A percentile compares a stretch with the other conserved stretches of the same genome.
phyloP scores from a whole-genome alignment of 2,888 invertebrate genomes.

The Molanna angustata region DNA sequence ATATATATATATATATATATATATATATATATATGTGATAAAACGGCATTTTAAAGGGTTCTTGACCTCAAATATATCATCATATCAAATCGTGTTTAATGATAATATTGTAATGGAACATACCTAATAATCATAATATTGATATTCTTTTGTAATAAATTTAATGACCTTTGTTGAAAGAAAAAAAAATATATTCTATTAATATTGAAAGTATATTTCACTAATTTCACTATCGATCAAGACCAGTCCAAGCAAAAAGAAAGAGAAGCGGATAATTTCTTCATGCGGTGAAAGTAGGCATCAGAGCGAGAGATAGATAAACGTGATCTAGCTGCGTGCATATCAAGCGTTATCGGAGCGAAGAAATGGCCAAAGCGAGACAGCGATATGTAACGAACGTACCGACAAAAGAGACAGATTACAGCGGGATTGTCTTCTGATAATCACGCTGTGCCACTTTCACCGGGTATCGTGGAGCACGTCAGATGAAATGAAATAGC shows the following conservation, averaged over 20 bases:
- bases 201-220: conserved; percentile 28
- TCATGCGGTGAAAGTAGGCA: conserved; percentile 23
- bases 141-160: too few species aligned
- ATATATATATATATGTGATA: too few species aligned
- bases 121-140: too few species aligned
- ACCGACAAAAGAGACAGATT: conserved; percentile 10
- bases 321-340: too few species aligned
- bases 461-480: conserved; percentile 14
- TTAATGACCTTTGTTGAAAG: too few species aligned
- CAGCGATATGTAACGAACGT: conserved; percentile 1
- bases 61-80: too few species aligned
- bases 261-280: conserved; percentile 19
- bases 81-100: too few species aligned
- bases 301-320: conserved; percentile 17
- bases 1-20: too few species aligned
- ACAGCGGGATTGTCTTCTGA: conserved; percentile 11
- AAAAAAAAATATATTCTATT: too few species aligned
- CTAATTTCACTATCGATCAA: conserved; percentile 29
- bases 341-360: conserved; percentile 1
- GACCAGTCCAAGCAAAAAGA: conserved; percentile 16
- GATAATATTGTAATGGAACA: too few species aligned
- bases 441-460: conserved; percentile 15
- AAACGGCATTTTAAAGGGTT: too few species aligned
- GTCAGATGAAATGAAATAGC: background rate
- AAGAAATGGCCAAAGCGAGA: conserved; percentile 17